Base-by-base conservation (phyloP, 2,888 invertebrate species). In the Dromius quadrimaculatus region DNA sequence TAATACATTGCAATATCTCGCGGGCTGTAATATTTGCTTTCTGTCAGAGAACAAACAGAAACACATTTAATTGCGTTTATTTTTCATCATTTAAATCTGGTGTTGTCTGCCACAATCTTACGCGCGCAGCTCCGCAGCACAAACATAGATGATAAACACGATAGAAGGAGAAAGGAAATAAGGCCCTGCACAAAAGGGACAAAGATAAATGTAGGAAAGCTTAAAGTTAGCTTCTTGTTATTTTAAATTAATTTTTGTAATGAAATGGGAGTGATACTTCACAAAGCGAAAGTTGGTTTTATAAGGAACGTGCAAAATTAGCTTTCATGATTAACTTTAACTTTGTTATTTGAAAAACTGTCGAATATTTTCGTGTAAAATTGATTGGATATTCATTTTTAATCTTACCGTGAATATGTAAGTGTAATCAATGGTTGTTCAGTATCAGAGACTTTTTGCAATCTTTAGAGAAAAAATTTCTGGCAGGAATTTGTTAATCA, bases 81-180 rank as follows among this genome's bases (percentile, higher is more conserved):
- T 59, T 59, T 59, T 59, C 59, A 59, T 59, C 59, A 59, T 59
- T 59, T 59, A 59, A 59, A 59, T 59, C 59, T 59, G 57, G 4
- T 17, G 59, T 19, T 59, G 59, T 34, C 32, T 28, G 11, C n/a
- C 59, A 13, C 59, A 36, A 59, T 59, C 59, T 59, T 59, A 59
- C 36, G 1, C 20, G 36, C 19, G 6, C 36, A 36, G 59, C 50
- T 11, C 9, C 8, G 11, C 50, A 1, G 15, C 13, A 11, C 41
- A 41, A 41, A 41, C 15, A 41, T 41, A 6, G 15, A 11, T 41
- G 41, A 41, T 11, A 41, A 41, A 54, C 11, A 28, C 23, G 1
- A 15, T n/a, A 28, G 11, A 28, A 54, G 2, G 28, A 54, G 28
- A 28, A 54, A 5, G 47, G 47, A 22, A 19, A 47, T 47, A 22